These are phyloP conservation scores for Pipa parva DNA, from an alignment of 2,113 vertebrate genomes.

Conservation along the genomic window DNA sequence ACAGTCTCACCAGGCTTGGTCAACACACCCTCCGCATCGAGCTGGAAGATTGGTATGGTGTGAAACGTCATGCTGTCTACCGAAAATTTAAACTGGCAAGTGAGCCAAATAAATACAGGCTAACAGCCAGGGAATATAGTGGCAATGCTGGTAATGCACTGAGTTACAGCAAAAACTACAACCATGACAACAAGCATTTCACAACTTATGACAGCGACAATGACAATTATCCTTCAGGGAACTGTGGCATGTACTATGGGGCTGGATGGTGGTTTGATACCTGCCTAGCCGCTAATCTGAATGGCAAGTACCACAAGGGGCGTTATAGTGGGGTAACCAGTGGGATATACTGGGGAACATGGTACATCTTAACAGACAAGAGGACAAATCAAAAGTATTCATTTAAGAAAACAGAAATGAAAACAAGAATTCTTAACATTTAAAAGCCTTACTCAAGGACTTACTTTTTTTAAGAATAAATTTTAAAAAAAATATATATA, in stretches of 20 bases:
- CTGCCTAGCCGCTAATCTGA: conserved; percentile 72
- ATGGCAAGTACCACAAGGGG: conserved; percentile 65
- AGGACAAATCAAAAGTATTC: conserved; percentile 69
- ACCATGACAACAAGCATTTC: conserved; percentile 70
- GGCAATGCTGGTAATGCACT: conserved; percentile 71
- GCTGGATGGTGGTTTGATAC: conserved; percentile 76
- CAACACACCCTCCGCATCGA: conserved; percentile 64
- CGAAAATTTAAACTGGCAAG: conserved; percentile 66
- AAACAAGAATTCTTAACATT: conserved; percentile 46
- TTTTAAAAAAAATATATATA: background rate
- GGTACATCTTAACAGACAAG: conserved; percentile 73
- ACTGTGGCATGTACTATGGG: conserved; percentile 70
- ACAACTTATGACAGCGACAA: conserved; percentile 68
- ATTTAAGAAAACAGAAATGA: conserved; percentile 70
- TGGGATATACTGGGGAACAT: conserved; percentile 74
- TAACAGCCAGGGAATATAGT: conserved; percentile 66
- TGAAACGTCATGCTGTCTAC: conserved; percentile 66
- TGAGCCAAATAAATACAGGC: conserved; percentile 65
- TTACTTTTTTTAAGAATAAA: background rate
- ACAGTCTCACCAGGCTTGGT: conserved; percentile 57
- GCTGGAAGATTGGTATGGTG: conserved; percentile 72
- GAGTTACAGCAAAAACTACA: conserved; percentile 74
- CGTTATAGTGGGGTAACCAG: conserved; percentile 70
- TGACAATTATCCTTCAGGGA: conserved; percentile 65
- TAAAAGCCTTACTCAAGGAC: conserved; percentile 1